Evolutionary conservation across 2,797 vertebrate species (phyloP).

Genomic region (Rallus crepitans): DNA sequence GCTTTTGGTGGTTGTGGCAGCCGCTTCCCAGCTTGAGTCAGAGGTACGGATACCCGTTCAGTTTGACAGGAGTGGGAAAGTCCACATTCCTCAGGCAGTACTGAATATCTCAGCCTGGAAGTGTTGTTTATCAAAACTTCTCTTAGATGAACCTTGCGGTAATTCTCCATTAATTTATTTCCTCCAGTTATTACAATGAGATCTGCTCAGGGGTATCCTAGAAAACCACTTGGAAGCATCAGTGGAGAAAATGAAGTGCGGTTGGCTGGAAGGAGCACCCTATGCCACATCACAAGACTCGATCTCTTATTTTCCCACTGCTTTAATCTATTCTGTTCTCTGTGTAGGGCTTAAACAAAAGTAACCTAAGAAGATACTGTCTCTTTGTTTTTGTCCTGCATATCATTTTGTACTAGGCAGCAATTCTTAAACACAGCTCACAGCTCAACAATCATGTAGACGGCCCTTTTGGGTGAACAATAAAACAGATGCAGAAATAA

Average conservation of each 20-base stretch:
- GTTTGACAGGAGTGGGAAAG: constrained; percentile 35
- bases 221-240: constrained; percentile 67
- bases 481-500: constrained; percentile 7
- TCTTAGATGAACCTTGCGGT: constrained; percentile 67
- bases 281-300: constrained; percentile 55
- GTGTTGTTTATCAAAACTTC: constrained; percentile 69
- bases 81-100: constrained; percentile 61
- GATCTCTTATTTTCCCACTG: constrained; percentile 65
- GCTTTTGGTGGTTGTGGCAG: constrained; percentile 36
- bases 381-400: constrained; percentile 64
- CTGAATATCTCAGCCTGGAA: constrained; percentile 71
- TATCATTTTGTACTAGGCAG: constrained; percentile 33
- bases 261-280: constrained; percentile 62
- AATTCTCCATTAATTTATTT: constrained; percentile 73
- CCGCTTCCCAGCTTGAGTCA: constrained; percentile 31
- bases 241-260: constrained; percentile 47
- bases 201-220: constrained; percentile 69
- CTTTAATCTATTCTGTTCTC: constrained; percentile 70
- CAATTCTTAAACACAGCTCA: neutral
- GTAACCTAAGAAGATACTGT: constrained; percentile 62
- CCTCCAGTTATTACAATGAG: constrained; percentile 75
- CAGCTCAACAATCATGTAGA: neutral
- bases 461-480: constrained; percentile 10
- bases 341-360: constrained; percentile 65
- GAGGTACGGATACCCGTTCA: neutral